Evolutionary conservation across 2,797 vertebrate species (phyloP).

Genomic region (Euthynnus affinis): DNA sequence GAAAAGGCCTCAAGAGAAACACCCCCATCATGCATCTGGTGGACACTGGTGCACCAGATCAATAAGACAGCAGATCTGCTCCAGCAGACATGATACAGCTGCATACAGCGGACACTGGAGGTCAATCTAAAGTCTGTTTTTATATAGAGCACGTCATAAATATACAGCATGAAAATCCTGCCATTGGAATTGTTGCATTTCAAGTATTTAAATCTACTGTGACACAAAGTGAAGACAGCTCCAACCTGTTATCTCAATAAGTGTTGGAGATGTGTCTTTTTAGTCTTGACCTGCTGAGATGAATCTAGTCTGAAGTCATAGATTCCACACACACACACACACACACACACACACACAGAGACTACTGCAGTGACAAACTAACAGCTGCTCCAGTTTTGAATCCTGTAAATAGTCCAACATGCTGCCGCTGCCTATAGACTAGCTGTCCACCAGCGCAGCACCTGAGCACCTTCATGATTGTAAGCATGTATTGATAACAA

Average conservation of each 20-base stretch:
- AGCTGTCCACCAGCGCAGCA: not conserved
- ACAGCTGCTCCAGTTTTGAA: not conserved
- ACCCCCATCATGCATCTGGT: too few relatives aligned
- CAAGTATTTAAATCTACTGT: too few relatives aligned
- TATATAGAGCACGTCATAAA: not conserved
- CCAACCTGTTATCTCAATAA: not conserved
- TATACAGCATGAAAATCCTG: not conserved
- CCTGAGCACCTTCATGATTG: not conserved
- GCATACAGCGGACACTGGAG: not conserved
- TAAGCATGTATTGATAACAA: too few relatives aligned
- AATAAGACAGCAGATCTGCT: too few relatives aligned
- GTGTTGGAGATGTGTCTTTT: not conserved
- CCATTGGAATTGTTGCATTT: too few relatives aligned
- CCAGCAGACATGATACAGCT: too few relatives aligned
- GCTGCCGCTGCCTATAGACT: too few relatives aligned
- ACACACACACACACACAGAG: too few relatives aligned
- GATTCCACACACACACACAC: not conserved
- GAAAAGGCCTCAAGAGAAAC: not conserved
- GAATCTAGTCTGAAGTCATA: not conserved
- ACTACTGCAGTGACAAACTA: not conserved
- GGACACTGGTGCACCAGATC: too few relatives aligned
- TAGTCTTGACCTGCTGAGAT: not conserved
- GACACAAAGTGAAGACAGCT: too few relatives aligned
- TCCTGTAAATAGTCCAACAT: not conserved
- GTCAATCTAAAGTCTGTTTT: not conserved